Evolutionary conservation across 2,797 vertebrate genomes (phyloP).

Genomic region (Hippocampus kuda): DNA sequence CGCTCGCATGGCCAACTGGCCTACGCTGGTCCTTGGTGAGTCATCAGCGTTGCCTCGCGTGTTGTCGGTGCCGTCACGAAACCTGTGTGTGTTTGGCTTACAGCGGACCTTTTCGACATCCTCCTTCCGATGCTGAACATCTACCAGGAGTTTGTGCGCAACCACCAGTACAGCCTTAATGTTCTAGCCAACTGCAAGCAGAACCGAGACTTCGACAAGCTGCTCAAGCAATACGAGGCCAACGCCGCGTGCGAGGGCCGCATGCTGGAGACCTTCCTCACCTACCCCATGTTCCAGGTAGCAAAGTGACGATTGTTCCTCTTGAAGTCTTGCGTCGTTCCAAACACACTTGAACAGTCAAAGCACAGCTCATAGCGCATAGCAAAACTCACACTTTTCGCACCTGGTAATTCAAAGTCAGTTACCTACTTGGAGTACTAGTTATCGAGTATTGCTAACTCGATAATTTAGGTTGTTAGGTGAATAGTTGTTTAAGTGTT

Average conservation of each 20-base stretch:
- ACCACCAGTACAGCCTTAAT: conserved; percentile 93
- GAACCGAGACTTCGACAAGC: conserved; percentile 93
- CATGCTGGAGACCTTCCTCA: conserved; percentile 91
- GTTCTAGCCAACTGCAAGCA: conserved; percentile 92
- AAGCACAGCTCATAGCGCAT: no score
- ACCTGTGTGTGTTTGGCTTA: no score
- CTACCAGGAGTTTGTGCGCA: conserved; percentile 93
- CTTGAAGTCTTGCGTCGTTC: no score
- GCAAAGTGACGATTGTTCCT: no score
- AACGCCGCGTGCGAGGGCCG: conserved; percentile 85
- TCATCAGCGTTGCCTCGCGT: neutral
- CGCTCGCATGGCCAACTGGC: conserved; percentile 90
- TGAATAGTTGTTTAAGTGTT: neutral
- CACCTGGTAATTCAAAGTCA: no score
- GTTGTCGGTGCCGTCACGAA: neutral
- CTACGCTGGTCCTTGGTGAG: conserved; percentile 88
- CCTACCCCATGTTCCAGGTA: conserved; percentile 96
- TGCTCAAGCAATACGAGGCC: conserved; percentile 89
- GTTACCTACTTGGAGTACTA: no score
- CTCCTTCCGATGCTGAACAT: conserved; percentile 92
- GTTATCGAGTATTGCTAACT: no score
- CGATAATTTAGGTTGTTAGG: neutral
- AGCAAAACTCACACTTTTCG: no score
- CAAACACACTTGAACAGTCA: no score
- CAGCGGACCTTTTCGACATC: conserved; percentile 91